Conservation (phyloP, 2,888 invertebrate species). For the Loripinus fragilis region DNA sequence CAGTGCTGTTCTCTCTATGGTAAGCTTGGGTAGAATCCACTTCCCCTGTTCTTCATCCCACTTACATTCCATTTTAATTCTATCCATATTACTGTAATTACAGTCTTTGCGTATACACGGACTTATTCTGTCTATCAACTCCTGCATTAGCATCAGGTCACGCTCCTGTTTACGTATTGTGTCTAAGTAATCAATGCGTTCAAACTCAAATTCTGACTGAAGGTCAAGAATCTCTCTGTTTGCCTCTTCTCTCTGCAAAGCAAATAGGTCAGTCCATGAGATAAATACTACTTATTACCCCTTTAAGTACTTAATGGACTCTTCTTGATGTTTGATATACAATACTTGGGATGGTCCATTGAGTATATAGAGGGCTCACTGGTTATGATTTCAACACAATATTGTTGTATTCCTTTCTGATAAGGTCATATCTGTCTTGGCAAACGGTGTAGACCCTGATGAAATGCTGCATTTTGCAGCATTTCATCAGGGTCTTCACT, state of each 20-base stretch:
- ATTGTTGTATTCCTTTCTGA: no score
- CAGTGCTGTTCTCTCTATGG: slow-evolving; percentile 87
- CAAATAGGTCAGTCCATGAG: no score
- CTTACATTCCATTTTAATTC: slow-evolving; percentile 87
- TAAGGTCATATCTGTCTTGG: no score
- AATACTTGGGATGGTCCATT: no score
- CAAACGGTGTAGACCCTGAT: no score
- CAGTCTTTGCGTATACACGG: slow-evolving; percentile 89
- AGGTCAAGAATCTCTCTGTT: slow-evolving; percentile 91
- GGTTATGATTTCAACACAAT: no score
- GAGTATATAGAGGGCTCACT: no score
- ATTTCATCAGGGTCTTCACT: no score
- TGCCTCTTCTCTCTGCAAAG: slow-evolving; percentile 86
- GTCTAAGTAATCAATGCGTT: slow-evolving; percentile 92
- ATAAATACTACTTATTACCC: no score
- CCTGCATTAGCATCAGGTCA: slow-evolving; percentile 87
- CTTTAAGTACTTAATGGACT: no score
- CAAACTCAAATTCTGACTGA: slow-evolving; percentile 92
- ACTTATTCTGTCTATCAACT: slow-evolving; percentile 84
- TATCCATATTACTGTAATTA: slow-evolving; percentile 90
- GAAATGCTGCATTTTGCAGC: no score
- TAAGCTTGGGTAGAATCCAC: slow-evolving; percentile 89
- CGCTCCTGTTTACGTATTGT: slow-evolving; percentile 90
- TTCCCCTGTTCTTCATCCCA: slow-evolving; percentile 91
- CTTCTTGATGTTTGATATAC: no score